These are phyloP conservation scores for Theristicus caerulescens DNA, from an alignment of 2,113 vertebrate genomes.

Conservation along the genomic window DNA sequence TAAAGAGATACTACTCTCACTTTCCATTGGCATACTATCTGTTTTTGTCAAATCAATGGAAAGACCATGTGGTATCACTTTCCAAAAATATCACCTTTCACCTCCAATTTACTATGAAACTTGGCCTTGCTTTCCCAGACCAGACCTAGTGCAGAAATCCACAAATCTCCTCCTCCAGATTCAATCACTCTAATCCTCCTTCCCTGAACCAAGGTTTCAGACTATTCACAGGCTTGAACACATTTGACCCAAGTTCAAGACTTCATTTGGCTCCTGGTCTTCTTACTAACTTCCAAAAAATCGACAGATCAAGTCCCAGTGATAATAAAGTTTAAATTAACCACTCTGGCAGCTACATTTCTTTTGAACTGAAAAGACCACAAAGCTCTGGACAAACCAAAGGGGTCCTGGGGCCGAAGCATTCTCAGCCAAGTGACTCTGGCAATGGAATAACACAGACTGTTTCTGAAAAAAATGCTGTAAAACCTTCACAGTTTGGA, in stretches of 20 bases:
- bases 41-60: not conserved
- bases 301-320: not conserved
- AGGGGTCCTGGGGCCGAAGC: not conserved
- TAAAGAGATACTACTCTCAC: not conserved
- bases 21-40: not conserved
- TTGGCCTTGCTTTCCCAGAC: not conserved
- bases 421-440: not conserved
- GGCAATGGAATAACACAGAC: not conserved
- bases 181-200: not conserved
- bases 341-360: not conserved
- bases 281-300: not conserved
- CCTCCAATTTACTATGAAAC: not conserved
- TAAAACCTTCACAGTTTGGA: not conserved
- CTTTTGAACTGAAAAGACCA: not conserved
- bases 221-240: not conserved
- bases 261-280: not conserved
- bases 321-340: not conserved
- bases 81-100: not conserved
- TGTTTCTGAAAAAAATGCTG: not conserved
- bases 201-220: not conserved
- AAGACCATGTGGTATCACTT: not conserved
- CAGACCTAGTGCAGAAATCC: not conserved
- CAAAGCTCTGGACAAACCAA: not conserved
- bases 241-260: not conserved
- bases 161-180: not conserved